A percentile compares a stretch with the other conserved stretches of the same genome.
Evolutionary conservation across 2,797 vertebrate genomes (phyloP).

Genomic region (Hydrocynus forskahlii): DNA sequence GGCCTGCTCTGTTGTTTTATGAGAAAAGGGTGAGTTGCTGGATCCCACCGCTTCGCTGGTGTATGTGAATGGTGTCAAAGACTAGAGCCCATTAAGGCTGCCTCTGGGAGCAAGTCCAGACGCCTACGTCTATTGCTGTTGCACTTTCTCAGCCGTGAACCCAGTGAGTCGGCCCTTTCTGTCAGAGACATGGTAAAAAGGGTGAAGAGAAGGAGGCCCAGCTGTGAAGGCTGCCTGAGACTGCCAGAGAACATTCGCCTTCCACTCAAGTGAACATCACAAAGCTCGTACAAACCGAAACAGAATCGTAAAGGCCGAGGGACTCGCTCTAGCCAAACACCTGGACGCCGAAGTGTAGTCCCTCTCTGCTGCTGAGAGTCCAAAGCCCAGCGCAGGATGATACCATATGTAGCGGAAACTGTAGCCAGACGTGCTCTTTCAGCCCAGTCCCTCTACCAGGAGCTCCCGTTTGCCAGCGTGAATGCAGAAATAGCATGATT

Average conservation of each 20-base stretch:
- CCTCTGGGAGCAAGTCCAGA: conserved; percentile 45
- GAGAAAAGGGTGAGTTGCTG: conserved; percentile 24
- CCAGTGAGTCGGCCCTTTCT: neutral
- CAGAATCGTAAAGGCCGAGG: conserved; percentile 29
- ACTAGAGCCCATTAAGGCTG: conserved; percentile 41
- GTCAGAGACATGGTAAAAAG: conserved; percentile 48
- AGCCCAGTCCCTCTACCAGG: conserved; percentile 3
- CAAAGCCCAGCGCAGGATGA: neutral
- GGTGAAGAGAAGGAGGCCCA: conserved; percentile 43
- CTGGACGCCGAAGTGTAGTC: conserved; percentile 15
- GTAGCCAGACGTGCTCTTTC: conserved; percentile 15
- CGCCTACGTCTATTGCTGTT: conserved; percentile 38
- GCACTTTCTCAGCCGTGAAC: conserved; percentile 35
- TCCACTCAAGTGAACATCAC: conserved; percentile 57
- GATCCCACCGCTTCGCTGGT: conserved; percentile 26
- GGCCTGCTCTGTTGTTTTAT: conserved; percentile 25
- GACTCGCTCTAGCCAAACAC: conserved; percentile 42
- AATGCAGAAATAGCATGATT: conserved; percentile 65
- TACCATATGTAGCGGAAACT: conserved; percentile 3
- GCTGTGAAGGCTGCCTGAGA: conserved; percentile 41
- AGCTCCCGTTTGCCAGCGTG: conserved; percentile 45
- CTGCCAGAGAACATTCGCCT: conserved; percentile 61
- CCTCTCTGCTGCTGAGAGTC: neutral
- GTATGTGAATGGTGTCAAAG: conserved; percentile 39
- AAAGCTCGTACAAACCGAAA: conserved; percentile 47